phyloP scores from a whole-genome alignment of 2,888 invertebrate species.

The Eupithecia subfuscata region DNA sequence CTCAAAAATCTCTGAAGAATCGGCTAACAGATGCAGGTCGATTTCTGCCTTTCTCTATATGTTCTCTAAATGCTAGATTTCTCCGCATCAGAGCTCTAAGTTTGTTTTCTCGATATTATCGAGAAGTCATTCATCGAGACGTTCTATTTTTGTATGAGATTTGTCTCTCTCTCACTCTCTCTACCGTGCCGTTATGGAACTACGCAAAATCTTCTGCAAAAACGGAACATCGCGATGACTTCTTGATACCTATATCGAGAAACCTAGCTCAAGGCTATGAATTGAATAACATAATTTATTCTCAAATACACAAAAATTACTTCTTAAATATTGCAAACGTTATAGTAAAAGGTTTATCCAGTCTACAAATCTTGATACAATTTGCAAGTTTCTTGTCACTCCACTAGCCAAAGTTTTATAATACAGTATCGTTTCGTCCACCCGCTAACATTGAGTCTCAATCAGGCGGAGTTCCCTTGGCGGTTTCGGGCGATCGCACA shows the following conservation, averaged over 20 bases:
- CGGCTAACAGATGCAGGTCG: background rate
- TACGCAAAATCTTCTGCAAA: background rate
- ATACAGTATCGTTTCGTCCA: background rate
- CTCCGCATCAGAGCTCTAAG: background rate
- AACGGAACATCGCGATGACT: background rate
- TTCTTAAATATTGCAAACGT: too few species aligned
- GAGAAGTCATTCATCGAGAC: background rate
- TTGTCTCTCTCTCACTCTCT: background rate
- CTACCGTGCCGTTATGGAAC: background rate
- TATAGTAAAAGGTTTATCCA: background rate
- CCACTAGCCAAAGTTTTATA: constrained; percentile 2
- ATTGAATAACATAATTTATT: background rate
- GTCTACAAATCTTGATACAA: background rate
- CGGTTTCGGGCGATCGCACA: constrained; percentile 91
- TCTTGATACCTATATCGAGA: background rate
- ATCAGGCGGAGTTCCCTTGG: constrained; percentile 93
- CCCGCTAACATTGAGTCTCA: constrained; percentile 10
- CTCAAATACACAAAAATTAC: too few species aligned
- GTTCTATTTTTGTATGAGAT: background rate
- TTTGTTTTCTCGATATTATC: background rate
- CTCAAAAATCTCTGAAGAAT: background rate
- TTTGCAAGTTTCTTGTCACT: background rate
- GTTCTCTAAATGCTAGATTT: background rate
- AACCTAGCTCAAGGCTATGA: background rate
- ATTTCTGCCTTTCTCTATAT: background rate